Base-by-base conservation (phyloP, 1,140 invertebrate species). In the Nixonia krombeini region DNA sequence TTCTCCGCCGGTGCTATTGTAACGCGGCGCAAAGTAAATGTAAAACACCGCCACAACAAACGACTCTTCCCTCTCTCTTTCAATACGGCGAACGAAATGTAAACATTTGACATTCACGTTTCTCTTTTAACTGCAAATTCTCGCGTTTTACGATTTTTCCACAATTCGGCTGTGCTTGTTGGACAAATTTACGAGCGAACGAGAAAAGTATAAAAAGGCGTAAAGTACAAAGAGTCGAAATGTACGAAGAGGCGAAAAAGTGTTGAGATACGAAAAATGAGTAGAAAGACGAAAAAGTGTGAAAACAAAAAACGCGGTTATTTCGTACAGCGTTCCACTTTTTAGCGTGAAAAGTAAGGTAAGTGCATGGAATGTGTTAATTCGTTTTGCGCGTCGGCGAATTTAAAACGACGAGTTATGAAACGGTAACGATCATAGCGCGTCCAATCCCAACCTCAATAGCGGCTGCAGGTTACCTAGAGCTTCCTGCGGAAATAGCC, bases 401-500 rank as follows among this genome's bases (percentile, higher is more conserved):
- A 73, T 75, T 58, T 58, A 68, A 71, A 73, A 53, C 66, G 57
- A 67, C 28, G 55, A 62, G 70, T 81, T 76, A 78, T 73, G 73
- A 76, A 78, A 81, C 65, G 70, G 70, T 70, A 74, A 59, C 63
- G 66, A 75, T 78, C 68, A 70, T 69, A 72, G 62, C 71, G 74
- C 66, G 73, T 76, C 70, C 70, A 80, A 79, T 76, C 73, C 61
- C 70, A 80, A 79, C 63, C 74, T 80, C 76, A 80, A 82, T 78
- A 75, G 74, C 73, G 72, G 73, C 77, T 80, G 72, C 76, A 82
- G 77, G 79, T 80, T 81, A 82, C 77, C 80, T 81, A 79, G 78
- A 76, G 70, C 75, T 80, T 82, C 80, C 80, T 82, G 79, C 80
- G 80, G 80, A 82, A 82, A 82, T 82, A 71, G 74, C 77, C 80